These are phyloP conservation scores for Thereva nobilitata DNA, from an alignment of 2,888 invertebrate species.

Conservation along the genomic window DNA sequence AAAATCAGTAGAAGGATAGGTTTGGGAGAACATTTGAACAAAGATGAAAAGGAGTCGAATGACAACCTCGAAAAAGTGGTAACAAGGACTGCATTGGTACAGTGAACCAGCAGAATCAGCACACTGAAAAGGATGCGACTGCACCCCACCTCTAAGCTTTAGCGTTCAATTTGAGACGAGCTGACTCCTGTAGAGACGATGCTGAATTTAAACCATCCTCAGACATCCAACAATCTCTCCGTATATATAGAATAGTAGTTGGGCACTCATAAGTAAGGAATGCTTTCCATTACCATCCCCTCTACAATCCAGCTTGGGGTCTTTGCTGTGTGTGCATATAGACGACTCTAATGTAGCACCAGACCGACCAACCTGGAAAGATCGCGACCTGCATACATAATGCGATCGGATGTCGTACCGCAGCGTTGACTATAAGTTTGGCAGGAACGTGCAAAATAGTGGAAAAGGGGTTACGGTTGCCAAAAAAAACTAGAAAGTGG, in stretches of 20 bases:
- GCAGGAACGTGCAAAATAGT: constrained; percentile 29
- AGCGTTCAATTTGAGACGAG: constrained; percentile 15
- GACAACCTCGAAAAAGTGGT: constrained; percentile 27
- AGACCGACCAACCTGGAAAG: constrained; percentile 36
- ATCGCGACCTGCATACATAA: constrained; percentile 40
- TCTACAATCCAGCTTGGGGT: constrained; percentile 19
- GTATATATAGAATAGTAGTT: background rate
- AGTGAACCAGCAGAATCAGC: constrained; percentile 32
- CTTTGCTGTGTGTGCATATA: constrained; percentile 26
- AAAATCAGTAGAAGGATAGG: constrained; percentile 3
- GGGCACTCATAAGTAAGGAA: constrained; percentile 38
- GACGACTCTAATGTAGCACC: constrained; percentile 5
- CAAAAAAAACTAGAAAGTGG: constrained; percentile 1
- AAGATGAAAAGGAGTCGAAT: constrained; percentile 29
- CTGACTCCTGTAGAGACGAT: constrained; percentile 26
- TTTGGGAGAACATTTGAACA: constrained; percentile 25
- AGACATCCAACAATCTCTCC: constrained; percentile 29
- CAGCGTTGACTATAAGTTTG: constrained; percentile 18
- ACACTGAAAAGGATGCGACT: constrained; percentile 10
- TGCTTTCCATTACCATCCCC: constrained; percentile 38
- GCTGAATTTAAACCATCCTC: constrained; percentile 28
- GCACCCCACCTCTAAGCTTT: background rate
- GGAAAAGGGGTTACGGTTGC: background rate
- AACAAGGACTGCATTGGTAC: constrained; percentile 32
- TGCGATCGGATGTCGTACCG: constrained; percentile 40